A percentile compares a stretch with the other conserved stretches of the same genome.
Evolutionary conservation across 2,113 vertebrate species (phyloP).

Genomic region (Scolopax mira): DNA sequence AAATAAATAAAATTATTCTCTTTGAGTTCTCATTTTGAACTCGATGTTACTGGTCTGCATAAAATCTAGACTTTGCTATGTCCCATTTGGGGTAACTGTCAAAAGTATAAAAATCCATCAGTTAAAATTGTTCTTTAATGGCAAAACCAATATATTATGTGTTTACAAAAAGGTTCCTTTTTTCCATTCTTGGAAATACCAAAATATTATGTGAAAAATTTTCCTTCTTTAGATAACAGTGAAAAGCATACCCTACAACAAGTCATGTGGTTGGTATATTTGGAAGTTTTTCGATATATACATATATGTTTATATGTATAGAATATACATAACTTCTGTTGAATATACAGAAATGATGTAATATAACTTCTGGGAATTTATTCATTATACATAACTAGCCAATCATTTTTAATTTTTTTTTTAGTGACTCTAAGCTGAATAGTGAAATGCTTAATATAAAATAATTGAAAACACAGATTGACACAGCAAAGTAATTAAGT

Average conservation of each 20-base stretch:
- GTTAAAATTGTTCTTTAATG: neutral
- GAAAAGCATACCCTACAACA: neutral
- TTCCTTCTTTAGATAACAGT: neutral
- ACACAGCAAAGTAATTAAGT: neutral
- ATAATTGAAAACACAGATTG: neutral
- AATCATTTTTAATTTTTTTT: neutral
- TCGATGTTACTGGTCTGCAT: neutral
- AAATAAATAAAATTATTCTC: neutral
- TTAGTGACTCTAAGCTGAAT: neutral
- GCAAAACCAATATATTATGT: neutral
- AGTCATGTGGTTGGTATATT: neutral
- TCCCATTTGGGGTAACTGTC: neutral
- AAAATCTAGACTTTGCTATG: neutral
- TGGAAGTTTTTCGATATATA: neutral
- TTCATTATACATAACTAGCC: neutral
- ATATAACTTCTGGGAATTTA: neutral
- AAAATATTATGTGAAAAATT: neutral
- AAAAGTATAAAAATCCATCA: neutral
- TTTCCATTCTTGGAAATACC: neutral
- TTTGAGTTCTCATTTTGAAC: neutral
- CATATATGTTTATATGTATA: no score
- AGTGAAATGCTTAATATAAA: neutral
- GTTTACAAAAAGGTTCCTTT: neutral
- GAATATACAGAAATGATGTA: no score
- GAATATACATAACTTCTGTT: neutral